phyloP scores from a whole-genome alignment of 2,888 invertebrate genomes.

The Trichogramma evanescens region DNA sequence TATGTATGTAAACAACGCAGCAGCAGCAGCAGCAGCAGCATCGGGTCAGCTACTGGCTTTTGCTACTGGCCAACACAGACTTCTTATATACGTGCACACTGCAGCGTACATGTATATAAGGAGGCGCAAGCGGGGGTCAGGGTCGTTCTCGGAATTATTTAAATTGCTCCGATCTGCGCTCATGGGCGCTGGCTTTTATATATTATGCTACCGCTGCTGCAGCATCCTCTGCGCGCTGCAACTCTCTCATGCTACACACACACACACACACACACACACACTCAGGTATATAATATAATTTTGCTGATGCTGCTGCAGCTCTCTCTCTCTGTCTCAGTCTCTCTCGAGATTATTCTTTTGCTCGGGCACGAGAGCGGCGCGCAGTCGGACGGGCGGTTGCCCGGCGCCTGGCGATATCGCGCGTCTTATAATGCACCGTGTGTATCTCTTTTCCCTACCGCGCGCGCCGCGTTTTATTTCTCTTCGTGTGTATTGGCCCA shows the following conservation, averaged over 20 bases:
- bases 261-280: not conserved
- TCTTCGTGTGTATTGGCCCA: too few species aligned
- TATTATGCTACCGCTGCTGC: constrained; percentile 1
- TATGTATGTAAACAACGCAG: not conserved
- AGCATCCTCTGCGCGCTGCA: not conserved
- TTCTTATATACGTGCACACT: too few species aligned
- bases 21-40: not conserved
- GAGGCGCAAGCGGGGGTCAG: constrained; percentile 30
- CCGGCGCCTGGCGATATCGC: too few species aligned
- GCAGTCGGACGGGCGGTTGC: too few species aligned
- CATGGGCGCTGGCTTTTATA: constrained; percentile 13
- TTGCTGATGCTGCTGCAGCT: not conserved
- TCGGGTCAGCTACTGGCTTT: constrained; percentile 31
- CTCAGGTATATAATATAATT: constrained; percentile 6
- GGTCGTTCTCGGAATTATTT: constrained; percentile 37
- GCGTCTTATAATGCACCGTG: too few species aligned
- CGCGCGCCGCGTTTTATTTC: not conserved
- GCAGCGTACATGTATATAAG: too few species aligned
- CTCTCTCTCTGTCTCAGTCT: not conserved
- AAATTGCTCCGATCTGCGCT: constrained; percentile 30
- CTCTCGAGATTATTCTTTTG: too few species aligned
- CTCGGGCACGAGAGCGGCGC: too few species aligned
- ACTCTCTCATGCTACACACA: not conserved
- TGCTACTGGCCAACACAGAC: too few species aligned
- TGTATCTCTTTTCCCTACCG: not conserved